Conservation (phyloP, 2,888 invertebrate species). For the Syrphus vitripennis region DNA sequence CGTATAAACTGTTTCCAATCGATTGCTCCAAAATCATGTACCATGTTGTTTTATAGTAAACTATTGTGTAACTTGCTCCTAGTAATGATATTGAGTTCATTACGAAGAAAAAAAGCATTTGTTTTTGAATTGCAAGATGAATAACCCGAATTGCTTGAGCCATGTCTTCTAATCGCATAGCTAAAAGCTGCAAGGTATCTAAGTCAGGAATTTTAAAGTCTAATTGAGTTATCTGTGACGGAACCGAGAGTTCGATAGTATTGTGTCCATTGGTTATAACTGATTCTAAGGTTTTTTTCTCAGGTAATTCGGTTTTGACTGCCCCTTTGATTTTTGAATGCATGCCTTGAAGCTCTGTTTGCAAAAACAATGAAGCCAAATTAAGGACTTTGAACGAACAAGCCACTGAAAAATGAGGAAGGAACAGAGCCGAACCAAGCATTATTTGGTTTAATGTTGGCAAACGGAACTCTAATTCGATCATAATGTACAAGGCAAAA, state of each 20-base stretch:
- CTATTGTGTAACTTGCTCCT: conserved; percentile 74
- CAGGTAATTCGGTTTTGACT: conserved; percentile 8
- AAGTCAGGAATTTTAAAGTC: not conserved
- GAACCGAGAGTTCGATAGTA: conserved; percentile 10
- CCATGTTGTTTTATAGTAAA: conserved; percentile 76
- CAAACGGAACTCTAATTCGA: conserved; percentile 76
- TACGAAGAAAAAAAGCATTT: conserved; percentile 73
- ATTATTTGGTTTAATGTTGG: conserved; percentile 76
- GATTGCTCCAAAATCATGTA: conserved; percentile 74
- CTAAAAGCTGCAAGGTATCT: conserved; percentile 40
- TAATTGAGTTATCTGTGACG: not conserved
- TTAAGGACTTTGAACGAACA: conserved; percentile 72
- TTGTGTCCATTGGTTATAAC: not conserved
- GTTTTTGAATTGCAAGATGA: conserved; percentile 72
- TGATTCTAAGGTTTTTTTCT: not conserved
- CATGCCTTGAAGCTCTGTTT: conserved; percentile 69
- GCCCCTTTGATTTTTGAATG: conserved; percentile 46
- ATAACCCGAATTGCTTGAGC: conserved; percentile 53
- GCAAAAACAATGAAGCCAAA: conserved; percentile 73
- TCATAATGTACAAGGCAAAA: conserved; percentile 75
- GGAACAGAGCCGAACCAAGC: conserved; percentile 75
- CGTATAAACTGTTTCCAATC: conserved; percentile 75
- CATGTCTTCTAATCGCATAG: conserved; percentile 69
- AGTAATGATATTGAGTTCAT: conserved; percentile 77
- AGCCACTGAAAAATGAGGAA: conserved; percentile 76